These are phyloP conservation scores for Eueremaeus valkanovi DNA, from an alignment of 2,888 invertebrate species.

Conservation along the genomic window DNA sequence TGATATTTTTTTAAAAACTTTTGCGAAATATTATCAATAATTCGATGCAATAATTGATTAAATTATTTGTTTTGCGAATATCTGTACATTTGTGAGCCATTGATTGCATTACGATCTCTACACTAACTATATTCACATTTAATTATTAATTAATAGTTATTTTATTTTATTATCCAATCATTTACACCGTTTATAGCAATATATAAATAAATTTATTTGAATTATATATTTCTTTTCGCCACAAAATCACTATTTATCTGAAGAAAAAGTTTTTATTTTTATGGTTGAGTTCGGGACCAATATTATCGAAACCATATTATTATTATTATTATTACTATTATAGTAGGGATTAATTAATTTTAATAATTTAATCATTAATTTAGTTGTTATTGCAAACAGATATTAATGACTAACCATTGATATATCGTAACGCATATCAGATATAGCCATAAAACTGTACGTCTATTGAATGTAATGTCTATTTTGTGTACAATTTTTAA, in stretches of 20 bases:
- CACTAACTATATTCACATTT: background rate
- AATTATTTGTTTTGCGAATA: too few species aligned
- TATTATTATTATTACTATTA: background rate
- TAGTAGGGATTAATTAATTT: background rate
- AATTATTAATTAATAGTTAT: background rate
- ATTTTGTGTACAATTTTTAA: background rate
- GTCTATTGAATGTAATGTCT: background rate
- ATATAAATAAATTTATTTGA: background rate
- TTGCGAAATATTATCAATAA: background rate
- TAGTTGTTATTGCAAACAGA: background rate
- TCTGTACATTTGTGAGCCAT: too few species aligned
- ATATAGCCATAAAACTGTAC: background rate
- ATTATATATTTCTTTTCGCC: background rate
- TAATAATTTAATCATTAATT: background rate
- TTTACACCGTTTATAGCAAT: background rate
- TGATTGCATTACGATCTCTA: background rate
- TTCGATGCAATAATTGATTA: background rate
- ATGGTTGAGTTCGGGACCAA: constrained; percentile 7
- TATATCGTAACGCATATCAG: background rate
- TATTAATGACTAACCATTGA: background rate
- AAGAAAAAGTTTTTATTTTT: background rate
- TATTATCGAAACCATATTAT: background rate
- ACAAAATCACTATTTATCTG: background rate
- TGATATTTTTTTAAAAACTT: background rate
- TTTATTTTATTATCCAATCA: background rate